Percentiles rank a stretch among this genome's conserved stretches.
Conservation (phyloP, 2,888 invertebrate genomes). For the Mythimna impura region DNA sequence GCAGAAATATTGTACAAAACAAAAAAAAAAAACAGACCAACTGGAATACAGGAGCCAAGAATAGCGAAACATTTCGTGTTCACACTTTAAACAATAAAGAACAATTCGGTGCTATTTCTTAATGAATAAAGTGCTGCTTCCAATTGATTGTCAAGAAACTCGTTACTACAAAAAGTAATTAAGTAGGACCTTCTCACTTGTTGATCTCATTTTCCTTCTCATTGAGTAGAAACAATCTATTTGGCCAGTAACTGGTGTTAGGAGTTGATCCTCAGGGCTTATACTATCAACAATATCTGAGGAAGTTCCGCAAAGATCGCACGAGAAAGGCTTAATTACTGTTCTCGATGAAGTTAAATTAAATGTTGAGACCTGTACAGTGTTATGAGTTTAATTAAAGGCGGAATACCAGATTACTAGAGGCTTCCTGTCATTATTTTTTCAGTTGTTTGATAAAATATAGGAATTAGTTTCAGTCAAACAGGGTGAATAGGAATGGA, state of each 20-base stretch:
- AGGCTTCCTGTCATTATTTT: slow-evolving; percentile 1
- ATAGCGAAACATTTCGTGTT: slow-evolving; percentile 15
- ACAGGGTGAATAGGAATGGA: too few relatives aligned
- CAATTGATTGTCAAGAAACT: slow-evolving; percentile 69
- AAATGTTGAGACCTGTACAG: slow-evolving; percentile 52
- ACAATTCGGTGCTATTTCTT: slow-evolving; percentile 24
- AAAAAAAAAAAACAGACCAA: not conserved
- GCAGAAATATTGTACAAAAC: slow-evolving; percentile 2
- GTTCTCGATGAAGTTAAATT: slow-evolving; percentile 69
- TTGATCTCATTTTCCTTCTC: slow-evolving; percentile 74
- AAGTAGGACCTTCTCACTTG: slow-evolving; percentile 72
- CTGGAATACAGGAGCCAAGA: slow-evolving; percentile 9
- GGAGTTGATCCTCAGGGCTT: slow-evolving; percentile 65
- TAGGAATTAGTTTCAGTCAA: too few relatives aligned
- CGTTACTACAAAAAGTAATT: slow-evolving; percentile 73
- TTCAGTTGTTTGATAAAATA: not conserved
- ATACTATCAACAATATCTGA: slow-evolving; percentile 68
- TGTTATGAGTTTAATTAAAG: slow-evolving; percentile 46
- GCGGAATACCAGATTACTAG: slow-evolving; percentile 15
- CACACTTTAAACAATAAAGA: slow-evolving; percentile 28
- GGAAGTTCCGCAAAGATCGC: slow-evolving; percentile 60
- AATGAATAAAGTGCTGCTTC: slow-evolving; percentile 57
- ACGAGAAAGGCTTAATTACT: slow-evolving; percentile 61
- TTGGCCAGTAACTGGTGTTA: slow-evolving; percentile 65
- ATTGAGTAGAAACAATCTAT: slow-evolving; percentile 73